Evolutionary conservation across 2,797 vertebrate genomes (phyloP).

Genomic region (Kryptolebias ocellatus): DNA sequence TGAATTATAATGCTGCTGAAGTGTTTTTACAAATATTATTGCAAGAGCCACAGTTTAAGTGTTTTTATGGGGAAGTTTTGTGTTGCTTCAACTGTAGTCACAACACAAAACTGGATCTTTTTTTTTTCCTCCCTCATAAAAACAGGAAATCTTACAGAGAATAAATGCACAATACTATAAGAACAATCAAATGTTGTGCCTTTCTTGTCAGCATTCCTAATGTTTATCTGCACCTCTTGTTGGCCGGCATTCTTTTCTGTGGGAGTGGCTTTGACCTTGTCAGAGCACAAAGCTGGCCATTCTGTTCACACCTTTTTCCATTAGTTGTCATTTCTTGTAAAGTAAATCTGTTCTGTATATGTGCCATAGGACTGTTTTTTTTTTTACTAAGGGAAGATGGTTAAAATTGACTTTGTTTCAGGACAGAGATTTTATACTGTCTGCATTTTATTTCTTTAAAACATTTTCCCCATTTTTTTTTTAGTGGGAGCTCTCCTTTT

Average conservation of each 20-base stretch:
- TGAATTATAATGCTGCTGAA: not conserved
- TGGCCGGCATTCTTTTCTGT: not conserved
- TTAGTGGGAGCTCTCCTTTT: conserved; percentile 94
- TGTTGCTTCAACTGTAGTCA: conserved; percentile 24
- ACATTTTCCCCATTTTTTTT: conserved; percentile 48
- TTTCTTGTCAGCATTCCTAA: conserved; percentile 2
- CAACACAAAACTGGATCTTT: conserved; percentile 5
- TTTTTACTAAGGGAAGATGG: not conserved
- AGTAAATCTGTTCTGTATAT: not conserved
- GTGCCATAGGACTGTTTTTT: not conserved
- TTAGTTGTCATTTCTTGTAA: conserved; percentile 6
- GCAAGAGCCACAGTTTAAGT: no score
- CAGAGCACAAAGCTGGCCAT: not conserved
- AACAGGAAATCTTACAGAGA: not conserved
- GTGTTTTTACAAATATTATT: no score
- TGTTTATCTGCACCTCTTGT: not conserved
- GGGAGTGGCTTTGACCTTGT: not conserved
- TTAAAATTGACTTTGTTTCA: not conserved
- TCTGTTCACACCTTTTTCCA: conserved; percentile 2
- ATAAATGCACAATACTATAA: not conserved
- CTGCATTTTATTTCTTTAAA: not conserved
- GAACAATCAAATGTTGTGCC: not conserved
- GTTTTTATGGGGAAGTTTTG: not conserved
- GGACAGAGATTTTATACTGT: not conserved
- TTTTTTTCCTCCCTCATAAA: conserved; percentile 3